Evolutionary conservation across 1,140 invertebrate species (phyloP).

Genomic region (Drosophila serrata): DNA sequence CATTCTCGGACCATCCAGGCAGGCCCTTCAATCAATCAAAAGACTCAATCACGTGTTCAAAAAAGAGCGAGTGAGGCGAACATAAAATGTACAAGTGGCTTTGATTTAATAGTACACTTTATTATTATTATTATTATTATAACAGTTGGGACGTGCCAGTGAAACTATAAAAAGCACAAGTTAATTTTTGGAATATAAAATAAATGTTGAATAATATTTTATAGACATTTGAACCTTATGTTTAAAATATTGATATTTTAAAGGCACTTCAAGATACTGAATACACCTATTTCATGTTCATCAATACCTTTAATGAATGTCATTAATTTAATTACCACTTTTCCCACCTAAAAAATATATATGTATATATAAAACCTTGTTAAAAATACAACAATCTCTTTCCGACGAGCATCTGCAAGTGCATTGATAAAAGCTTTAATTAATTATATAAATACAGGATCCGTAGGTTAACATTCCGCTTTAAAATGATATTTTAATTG

Average conservation of each 20-base stretch:
- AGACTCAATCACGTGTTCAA: constrained; percentile 4
- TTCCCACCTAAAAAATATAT: neutral
- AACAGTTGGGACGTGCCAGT: neutral
- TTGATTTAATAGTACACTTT: neutral
- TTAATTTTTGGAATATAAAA: too few species aligned
- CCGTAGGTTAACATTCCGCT: constrained; percentile 19
- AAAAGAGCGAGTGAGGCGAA: neutral
- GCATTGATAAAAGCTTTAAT: constrained; percentile 19
- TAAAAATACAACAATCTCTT: constrained; percentile 9
- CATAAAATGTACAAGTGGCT: neutral
- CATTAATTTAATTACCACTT: neutral
- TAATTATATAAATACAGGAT: constrained; percentile 40
- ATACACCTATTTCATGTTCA: neutral
- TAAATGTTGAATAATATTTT: neutral
- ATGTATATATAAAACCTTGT: neutral
- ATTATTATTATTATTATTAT: neutral
- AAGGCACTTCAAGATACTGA: neutral
- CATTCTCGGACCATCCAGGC: constrained; percentile 28
- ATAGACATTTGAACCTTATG: neutral
- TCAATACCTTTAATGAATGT: neutral
- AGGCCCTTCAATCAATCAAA: constrained; percentile 37
- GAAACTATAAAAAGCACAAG: neutral
- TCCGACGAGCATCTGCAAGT: neutral
- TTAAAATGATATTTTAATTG: constrained; percentile 44
- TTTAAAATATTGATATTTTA: neutral